Conservation (phyloP, 2,113 vertebrate genomes). For the Phylloscopus whistleri region DNA sequence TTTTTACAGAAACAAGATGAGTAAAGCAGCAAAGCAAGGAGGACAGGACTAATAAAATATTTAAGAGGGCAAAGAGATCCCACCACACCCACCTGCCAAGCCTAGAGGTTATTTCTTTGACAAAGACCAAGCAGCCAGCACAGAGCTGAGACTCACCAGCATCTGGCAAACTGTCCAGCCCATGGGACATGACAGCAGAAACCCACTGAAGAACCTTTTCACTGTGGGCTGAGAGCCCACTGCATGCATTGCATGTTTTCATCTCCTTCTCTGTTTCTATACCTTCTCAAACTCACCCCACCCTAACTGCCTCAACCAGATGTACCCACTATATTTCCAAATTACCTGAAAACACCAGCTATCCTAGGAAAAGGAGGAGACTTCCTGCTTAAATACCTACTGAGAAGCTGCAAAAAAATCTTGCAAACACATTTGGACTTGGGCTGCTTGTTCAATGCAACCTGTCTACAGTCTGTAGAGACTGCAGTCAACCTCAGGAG, state of each 20-base stretch:
- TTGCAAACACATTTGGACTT: background rate
- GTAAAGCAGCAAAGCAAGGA: background rate
- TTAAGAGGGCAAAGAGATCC: background rate
- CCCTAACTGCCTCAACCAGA: background rate
- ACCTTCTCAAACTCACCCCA: background rate
- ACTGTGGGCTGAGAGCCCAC: background rate
- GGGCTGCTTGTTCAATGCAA: background rate
- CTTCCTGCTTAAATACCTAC: background rate
- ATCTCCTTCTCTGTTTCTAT: background rate
- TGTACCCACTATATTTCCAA: background rate
- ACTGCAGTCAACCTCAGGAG: background rate
- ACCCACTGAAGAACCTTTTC: background rate
- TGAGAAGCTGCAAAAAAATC: background rate
- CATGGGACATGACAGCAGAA: background rate
- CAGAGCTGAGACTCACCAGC: background rate
- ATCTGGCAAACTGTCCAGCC: background rate
- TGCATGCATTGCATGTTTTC: background rate
- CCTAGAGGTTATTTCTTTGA: background rate
- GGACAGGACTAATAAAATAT: background rate
- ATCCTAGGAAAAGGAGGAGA: background rate
- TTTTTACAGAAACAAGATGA: background rate
- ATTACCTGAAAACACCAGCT: background rate
- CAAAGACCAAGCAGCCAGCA: background rate
- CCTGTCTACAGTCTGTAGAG: background rate
- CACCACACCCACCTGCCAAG: background rate